phyloP scores from a whole-genome alignment of 37 sponge, comb jelly and placozoan genomes.

The Beroe ovata region DNA sequence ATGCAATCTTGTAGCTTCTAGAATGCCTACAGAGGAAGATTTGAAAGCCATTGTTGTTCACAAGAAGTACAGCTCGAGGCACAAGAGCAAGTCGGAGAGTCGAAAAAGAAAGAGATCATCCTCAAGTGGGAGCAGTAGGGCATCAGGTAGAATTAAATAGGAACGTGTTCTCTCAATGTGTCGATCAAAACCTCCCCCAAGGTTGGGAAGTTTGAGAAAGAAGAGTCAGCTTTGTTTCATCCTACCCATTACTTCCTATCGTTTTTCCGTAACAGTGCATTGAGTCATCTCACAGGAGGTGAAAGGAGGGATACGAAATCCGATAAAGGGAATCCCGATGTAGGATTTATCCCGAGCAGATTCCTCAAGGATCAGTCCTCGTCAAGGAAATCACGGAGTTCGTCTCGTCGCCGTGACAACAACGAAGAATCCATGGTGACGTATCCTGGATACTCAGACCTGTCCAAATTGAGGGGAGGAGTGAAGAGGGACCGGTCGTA shows the following conservation, averaged over 20 bases:
- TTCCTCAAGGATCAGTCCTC: conserved; percentile 1
- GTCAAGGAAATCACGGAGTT: conserved; percentile 5
- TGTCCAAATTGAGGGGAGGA: not conserved
- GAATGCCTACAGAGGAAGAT: conserved; percentile 53
- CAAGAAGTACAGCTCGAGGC: conserved; percentile 15
- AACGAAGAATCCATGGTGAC: conserved; percentile 17
- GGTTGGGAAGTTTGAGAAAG: too few relatives aligned
- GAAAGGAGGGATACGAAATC: too few relatives aligned
- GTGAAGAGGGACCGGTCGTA: conserved; percentile 1
- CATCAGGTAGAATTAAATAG: conserved; percentile 42
- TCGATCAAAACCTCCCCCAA: too few relatives aligned
- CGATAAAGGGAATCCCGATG: conserved; percentile 15
- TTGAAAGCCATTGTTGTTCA: conserved; percentile 34
- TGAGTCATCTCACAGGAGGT: too few relatives aligned
- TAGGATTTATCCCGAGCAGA: conserved; percentile 30
- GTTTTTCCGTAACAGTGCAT: too few relatives aligned
- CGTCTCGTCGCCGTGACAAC: conserved; percentile 25
- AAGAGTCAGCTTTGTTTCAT: too few relatives aligned
- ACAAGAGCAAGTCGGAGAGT: conserved; percentile 5
- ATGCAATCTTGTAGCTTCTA: not conserved
- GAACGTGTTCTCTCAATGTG: too few relatives aligned
- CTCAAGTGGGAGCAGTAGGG: not conserved
- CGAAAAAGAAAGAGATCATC: not conserved
- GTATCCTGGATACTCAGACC: conserved; percentile 10
- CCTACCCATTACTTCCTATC: too few relatives aligned